phyloP scores from a whole-genome alignment of 2,113 vertebrate species.

The Chaetodon trifascialis region DNA sequence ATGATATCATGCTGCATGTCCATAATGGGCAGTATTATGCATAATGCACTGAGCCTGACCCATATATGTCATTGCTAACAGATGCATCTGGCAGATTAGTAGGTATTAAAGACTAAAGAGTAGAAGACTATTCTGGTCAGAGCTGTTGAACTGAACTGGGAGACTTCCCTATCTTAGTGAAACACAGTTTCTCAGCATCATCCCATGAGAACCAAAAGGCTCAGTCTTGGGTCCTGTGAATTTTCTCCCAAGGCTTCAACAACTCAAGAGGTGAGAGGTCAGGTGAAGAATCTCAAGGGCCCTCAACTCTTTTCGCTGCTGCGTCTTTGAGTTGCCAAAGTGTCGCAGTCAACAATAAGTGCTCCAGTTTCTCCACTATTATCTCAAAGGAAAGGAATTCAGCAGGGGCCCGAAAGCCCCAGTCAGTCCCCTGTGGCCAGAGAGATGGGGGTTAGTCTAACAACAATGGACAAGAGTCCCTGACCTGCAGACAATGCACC shows the following conservation, averaged over 20 bases:
- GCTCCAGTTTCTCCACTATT: constrained; percentile 75
- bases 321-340: constrained; percentile 71
- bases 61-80: constrained; percentile 46
- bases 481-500: constrained; percentile 75
- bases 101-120: constrained; percentile 41
- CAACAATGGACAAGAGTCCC: constrained; percentile 76
- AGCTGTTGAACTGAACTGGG: constrained; percentile 11
- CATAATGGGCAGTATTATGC: constrained; percentile 17
- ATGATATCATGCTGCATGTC: constrained; percentile 18
- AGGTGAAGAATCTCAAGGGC: constrained; percentile 73
- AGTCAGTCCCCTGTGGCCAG: constrained; percentile 61
- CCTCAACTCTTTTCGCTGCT: constrained; percentile 53
- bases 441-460: constrained; percentile 61
- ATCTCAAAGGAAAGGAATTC: constrained; percentile 84
- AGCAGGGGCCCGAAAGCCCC: constrained; percentile 57
- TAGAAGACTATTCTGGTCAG: constrained; percentile 12
- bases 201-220: constrained; percentile 51
- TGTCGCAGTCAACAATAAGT: constrained; percentile 75
- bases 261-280: constrained; percentile 71
- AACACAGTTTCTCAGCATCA: background rate
- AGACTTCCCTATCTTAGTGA: constrained; percentile 5
- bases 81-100: constrained; percentile 67
- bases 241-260: constrained; percentile 58
- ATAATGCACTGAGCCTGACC: constrained; percentile 36
- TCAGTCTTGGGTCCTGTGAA: constrained; percentile 40